A percentile compares a stretch with the other conserved stretches of the same genome.
These are phyloP conservation scores for Rallus limicola DNA, from an alignment of 2,113 vertebrate species.

Conservation along the genomic window DNA sequence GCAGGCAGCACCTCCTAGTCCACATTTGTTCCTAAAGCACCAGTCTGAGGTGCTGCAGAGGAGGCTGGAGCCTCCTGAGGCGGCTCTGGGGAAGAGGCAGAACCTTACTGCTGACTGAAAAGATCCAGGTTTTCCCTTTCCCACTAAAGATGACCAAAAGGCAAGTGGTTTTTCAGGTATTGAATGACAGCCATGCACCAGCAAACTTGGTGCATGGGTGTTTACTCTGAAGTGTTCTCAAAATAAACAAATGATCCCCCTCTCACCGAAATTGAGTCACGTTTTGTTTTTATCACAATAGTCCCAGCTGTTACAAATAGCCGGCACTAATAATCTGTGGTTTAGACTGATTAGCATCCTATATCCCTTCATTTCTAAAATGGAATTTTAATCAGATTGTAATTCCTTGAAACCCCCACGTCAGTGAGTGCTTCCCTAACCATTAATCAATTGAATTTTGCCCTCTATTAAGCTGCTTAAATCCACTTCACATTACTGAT, in stretches of 20 bases:
- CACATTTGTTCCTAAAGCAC: background rate
- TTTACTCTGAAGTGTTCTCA: background rate
- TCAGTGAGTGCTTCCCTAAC: constrained; percentile 50
- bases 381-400: constrained; percentile 73
- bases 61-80: background rate
- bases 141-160: background rate
- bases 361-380: constrained; percentile 69
- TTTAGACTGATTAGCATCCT: constrained; percentile 70
- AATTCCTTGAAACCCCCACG: constrained; percentile 57
- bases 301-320: constrained; percentile 53
- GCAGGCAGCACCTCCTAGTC: background rate
- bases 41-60: background rate
- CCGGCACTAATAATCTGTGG: constrained; percentile 49
- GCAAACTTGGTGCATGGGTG: background rate
- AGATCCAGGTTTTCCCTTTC: background rate
- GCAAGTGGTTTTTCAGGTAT: background rate
- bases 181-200: background rate
- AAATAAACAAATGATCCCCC: background rate
- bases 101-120: background rate
- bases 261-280: background rate
- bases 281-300: constrained; percentile 44
- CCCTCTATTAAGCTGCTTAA: constrained; percentile 67
- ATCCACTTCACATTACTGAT: constrained; percentile 57
- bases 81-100: background rate
- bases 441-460: constrained; percentile 70